phyloP scores from a whole-genome alignment of 2,888 invertebrate species.

The Synanthedon myopaeformis region DNA sequence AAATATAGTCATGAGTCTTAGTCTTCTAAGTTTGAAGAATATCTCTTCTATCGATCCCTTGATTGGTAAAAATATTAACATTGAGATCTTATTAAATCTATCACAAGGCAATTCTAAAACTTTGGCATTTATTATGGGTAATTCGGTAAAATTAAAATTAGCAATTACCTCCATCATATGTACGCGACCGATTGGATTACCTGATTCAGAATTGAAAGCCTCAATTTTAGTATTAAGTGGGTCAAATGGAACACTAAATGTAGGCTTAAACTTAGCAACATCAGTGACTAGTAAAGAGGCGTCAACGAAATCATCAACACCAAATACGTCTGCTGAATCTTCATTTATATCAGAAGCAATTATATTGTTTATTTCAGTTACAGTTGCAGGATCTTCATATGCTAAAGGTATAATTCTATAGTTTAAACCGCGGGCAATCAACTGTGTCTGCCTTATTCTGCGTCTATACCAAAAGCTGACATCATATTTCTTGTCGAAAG shows the following conservation, averaged over 20 bases:
- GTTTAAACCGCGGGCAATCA: neutral
- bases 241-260: constrained; percentile 37
- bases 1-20: constrained; percentile 30
- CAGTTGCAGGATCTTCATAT: constrained; percentile 25
- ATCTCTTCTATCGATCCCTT: constrained; percentile 24
- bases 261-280: constrained; percentile 29
- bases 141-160: constrained; percentile 26
- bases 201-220: constrained; percentile 21
- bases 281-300: constrained; percentile 34
- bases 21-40: constrained; percentile 27
- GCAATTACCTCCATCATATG: constrained; percentile 41
- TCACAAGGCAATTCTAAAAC: constrained; percentile 36
- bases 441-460: neutral
- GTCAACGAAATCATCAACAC: constrained; percentile 29
- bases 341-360: constrained; percentile 22
- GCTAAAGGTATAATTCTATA: constrained; percentile 11
- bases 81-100: constrained; percentile 20
- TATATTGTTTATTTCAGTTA: constrained; percentile 22
- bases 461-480: neutral
- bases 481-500: neutral
- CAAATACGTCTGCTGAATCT: constrained; percentile 18
- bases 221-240: constrained; percentile 18
- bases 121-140: constrained; percentile 24
- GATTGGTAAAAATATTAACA: constrained; percentile 37
- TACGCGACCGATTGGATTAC: constrained; percentile 21